Conservation (phyloP, 2,888 invertebrate species). For the Taenaris catops region DNA sequence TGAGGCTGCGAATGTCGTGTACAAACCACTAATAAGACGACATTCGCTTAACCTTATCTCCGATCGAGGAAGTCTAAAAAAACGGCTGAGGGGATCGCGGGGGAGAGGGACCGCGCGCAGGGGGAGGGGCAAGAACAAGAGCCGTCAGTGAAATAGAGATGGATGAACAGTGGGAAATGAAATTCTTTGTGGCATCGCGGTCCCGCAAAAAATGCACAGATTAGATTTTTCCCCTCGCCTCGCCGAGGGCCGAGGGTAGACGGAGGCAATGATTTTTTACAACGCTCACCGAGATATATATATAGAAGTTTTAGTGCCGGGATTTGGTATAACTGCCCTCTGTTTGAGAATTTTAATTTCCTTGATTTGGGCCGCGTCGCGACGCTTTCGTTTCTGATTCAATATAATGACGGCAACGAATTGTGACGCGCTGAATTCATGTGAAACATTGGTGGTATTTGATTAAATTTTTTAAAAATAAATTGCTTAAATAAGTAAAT, state of each 20-base stretch:
- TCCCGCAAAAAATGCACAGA: conserved; percentile 81
- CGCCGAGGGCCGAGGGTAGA: conserved; percentile 61
- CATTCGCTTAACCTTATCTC: conserved; percentile 76
- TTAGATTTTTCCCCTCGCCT: conserved; percentile 79
- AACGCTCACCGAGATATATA: conserved; percentile 72
- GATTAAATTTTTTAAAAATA: too few species aligned
- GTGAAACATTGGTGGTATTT: too few species aligned
- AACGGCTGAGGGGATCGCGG: conserved; percentile 47
- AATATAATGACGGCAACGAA: conserved; percentile 15
- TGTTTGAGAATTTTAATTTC: conserved; percentile 77
- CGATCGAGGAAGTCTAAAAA: conserved; percentile 75
- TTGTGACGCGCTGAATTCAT: too few species aligned
- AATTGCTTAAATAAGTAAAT: too few species aligned
- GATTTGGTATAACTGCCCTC: conserved; percentile 75
- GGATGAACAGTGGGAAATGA: conserved; percentile 81
- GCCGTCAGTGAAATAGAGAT: conserved; percentile 80
- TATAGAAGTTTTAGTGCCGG: conserved; percentile 75
- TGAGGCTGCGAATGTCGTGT: conserved; percentile 53
- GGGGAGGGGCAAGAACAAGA: conserved; percentile 70
- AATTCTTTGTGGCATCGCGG: conserved; percentile 81
- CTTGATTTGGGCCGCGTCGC: conserved; percentile 52
- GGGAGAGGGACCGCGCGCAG: conserved; percentile 38
- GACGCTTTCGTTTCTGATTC: conserved; percentile 16
- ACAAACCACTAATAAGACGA: conserved; percentile 72
- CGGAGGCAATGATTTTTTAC: conserved; percentile 80